Base-by-base conservation (phyloP, 2,113 vertebrate genomes). In the Athene noctua region DNA sequence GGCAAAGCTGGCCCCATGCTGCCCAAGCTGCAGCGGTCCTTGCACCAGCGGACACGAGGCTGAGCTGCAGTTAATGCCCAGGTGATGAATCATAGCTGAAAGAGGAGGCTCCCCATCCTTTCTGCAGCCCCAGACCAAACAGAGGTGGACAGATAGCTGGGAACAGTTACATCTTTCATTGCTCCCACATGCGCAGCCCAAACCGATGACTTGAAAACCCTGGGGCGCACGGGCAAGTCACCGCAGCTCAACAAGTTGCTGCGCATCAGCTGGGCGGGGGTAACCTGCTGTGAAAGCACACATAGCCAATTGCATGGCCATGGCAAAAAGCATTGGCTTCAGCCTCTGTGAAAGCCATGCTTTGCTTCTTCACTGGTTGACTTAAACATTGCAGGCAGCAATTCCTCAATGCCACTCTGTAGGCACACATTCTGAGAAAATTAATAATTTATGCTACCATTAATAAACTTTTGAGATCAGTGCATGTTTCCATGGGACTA, bases 1-100 rank as follows among this genome's bases (percentile, higher is more conserved):
- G 30, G 68, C 85, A 84, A 46, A 61, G 68, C 15, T 2, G 0
- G 62, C 54, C 73, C 42, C 25, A 1, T 3, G 1, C 26, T 36
- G 38, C 58, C 58, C 1, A 1, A 10, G 20, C 47, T 83, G 61
- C 38, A 4, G 2, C 3, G 0, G 32, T 44, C 47, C n/a, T 54
- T 44, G 47, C 21, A 15, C 62, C 0, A 1, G 6, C 0, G 2
- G 20, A 12, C 13, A 1, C 18, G 21, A 51, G 4, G 1, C 40
- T 0, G 2, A 78, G 46, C 42, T 62, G 52, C 54, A 52, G 34
- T 22, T 36, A 40, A 42, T 17, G 20, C 55, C 15, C 54, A 40
- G 47, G 13, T 13, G 74, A 11, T 6, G 25, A 25, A 67, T 17
- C 8, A 4, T 32, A n/a, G 62, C 52, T 32, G 30, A 15, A 80